Evolutionary conservation across 2,113 vertebrate species (phyloP).

Genomic region (Scopus umbretta): DNA sequence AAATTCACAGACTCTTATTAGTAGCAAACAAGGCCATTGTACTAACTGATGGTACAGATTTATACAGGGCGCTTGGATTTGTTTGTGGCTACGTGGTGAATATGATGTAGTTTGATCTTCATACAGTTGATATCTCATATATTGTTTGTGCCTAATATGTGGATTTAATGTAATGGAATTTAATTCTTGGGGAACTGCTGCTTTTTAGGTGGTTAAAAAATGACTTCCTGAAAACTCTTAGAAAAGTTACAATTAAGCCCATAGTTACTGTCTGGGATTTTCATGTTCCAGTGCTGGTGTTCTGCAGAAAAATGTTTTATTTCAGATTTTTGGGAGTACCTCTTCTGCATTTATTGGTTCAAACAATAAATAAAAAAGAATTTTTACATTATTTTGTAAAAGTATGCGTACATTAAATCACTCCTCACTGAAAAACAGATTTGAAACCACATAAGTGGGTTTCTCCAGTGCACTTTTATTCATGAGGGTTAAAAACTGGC

Average conservation of each 20-base stretch:
- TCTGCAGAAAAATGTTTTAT: background rate
- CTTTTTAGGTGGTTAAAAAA: background rate
- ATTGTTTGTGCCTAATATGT: background rate
- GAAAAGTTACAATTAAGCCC: background rate
- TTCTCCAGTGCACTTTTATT: background rate
- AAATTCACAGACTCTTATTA: background rate
- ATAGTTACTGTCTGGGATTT: background rate
- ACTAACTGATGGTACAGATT: background rate
- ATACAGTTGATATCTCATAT: background rate
- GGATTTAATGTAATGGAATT: background rate
- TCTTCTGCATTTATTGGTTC: background rate
- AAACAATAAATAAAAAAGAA: background rate
- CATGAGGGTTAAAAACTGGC: background rate
- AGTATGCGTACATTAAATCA: background rate
- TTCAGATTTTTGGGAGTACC: background rate
- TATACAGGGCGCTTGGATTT: background rate
- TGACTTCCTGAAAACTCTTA: background rate
- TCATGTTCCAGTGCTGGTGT: background rate
- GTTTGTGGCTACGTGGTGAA: background rate
- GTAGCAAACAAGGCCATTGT: background rate
- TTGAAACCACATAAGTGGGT: background rate
- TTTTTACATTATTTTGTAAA: background rate
- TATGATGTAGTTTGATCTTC: background rate
- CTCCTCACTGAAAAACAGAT: background rate
- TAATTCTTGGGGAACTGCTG: background rate